phyloP scores from a whole-genome alignment of 2,113 vertebrate species.

The Australoheros scitulus region DNA sequence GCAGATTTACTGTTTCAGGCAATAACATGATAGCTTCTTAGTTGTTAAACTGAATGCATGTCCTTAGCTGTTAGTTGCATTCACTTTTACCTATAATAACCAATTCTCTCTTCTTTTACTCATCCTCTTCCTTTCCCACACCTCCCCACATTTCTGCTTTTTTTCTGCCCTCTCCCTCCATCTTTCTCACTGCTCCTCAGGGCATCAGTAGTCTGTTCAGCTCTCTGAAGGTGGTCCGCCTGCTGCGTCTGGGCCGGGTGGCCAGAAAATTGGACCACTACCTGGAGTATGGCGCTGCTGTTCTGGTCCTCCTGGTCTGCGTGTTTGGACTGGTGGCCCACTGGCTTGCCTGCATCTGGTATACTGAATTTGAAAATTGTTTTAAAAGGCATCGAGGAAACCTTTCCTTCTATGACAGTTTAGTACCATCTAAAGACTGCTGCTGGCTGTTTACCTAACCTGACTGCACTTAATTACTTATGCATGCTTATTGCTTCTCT shows the following conservation, averaged over 20 bases:
- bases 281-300: conserved; percentile 93
- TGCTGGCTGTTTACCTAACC: conserved; percentile 30
- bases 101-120: neutral
- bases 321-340: conserved; percentile 97
- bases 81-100: neutral
- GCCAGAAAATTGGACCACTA: conserved; percentile 97
- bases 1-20: neutral
- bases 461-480: neutral
- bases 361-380: neutral
- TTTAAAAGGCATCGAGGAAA: neutral
- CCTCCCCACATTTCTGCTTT: neutral
- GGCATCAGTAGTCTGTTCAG: conserved; percentile 98
- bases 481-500: neutral
- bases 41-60: neutral
- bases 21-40: too few relatives aligned
- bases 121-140: fast-evolving
- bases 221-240: conserved; percentile 94
- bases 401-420: neutral
- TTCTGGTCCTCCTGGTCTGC: conserved; percentile 94
- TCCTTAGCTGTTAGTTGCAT: too few relatives aligned
- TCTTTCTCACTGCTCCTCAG: conserved; percentile 64
- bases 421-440: neutral
- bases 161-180: neutral
- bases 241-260: conserved; percentile 92
- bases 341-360: conserved; percentile 98